These are phyloP conservation scores for Betta splendens DNA, from an alignment of 2,797 vertebrate genomes.

Conservation along the genomic window DNA sequence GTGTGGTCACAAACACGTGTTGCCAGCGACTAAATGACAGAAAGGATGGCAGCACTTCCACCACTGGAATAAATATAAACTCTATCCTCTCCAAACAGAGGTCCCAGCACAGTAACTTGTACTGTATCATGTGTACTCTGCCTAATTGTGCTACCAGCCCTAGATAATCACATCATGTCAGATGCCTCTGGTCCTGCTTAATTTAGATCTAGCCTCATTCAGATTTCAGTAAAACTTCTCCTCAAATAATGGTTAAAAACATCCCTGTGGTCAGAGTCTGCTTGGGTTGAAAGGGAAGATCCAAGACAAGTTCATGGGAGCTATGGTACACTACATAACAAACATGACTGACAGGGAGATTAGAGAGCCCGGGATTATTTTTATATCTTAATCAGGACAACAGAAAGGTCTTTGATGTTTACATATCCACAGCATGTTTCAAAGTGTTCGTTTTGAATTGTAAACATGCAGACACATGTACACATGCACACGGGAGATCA, in stretches of 20 bases:
- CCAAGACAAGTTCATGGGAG: slow-evolving; percentile 62
- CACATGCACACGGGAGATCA: slow-evolving; percentile 38
- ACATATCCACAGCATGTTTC: slow-evolving; percentile 21
- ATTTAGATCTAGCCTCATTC: slow-evolving; percentile 58
- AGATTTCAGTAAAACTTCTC: slow-evolving; percentile 65
- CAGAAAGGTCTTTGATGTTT: slow-evolving; percentile 40
- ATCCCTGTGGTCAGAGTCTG: slow-evolving; percentile 58
- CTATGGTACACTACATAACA: slow-evolving; percentile 23
- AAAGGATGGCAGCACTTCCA: slow-evolving; percentile 70
- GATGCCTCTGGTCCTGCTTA: slow-evolving; percentile 66
- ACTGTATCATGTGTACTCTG: slow-evolving; percentile 76
- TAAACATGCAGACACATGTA: slow-evolving; percentile 18
- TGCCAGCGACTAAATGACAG: slow-evolving; percentile 52
- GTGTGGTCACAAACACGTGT: slow-evolving; percentile 68
- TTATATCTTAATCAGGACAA: slow-evolving; percentile 29
- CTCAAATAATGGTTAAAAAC: slow-evolving; percentile 62
- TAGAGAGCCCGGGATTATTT: slow-evolving; percentile 34
- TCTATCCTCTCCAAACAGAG: slow-evolving; percentile 47
- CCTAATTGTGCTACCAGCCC: slow-evolving; percentile 66
- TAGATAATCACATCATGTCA: slow-evolving; percentile 68
- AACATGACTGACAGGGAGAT: slow-evolving; percentile 36
- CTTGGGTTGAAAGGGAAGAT: slow-evolving; percentile 61
- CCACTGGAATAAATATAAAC: slow-evolving; percentile 62
- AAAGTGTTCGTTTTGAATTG: slow-evolving; percentile 28
- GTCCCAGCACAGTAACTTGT: slow-evolving; percentile 69